Conservation (phyloP, 2,797 vertebrate genomes). For the Moxostoma hubbsi region DNA sequence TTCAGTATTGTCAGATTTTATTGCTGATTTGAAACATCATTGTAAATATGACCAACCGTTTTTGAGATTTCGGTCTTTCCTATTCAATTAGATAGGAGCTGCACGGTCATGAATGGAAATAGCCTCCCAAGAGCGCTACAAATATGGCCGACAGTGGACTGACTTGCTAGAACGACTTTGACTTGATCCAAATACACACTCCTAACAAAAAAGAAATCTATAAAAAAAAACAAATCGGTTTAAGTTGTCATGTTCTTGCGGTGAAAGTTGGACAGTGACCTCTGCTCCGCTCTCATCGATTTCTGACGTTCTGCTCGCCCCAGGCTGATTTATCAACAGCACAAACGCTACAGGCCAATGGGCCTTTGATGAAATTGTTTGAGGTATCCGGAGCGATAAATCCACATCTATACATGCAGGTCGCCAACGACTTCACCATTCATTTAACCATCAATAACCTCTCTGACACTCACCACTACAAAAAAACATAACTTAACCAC, state of each 20-base stretch:
- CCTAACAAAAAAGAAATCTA: not conserved
- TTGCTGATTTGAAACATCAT: too few relatives aligned
- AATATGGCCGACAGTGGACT: too few relatives aligned
- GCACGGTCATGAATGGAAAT: too few relatives aligned
- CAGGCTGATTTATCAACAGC: constrained; percentile 53
- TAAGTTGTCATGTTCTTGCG: constrained; percentile 21
- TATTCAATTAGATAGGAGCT: too few relatives aligned
- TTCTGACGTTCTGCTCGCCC: constrained; percentile 31
- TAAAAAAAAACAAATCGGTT: not conserved
- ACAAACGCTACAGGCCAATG: constrained; percentile 49
- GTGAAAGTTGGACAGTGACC: constrained; percentile 61
- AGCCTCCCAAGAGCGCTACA: too few relatives aligned
- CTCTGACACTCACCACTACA: constrained; percentile 27
- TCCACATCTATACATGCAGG: constrained; percentile 55
- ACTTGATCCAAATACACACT: too few relatives aligned
- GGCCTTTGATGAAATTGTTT: constrained; percentile 65
- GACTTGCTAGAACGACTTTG: too few relatives aligned
- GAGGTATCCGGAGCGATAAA: constrained; percentile 56
- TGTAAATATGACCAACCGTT: too few relatives aligned
- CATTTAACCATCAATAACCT: constrained; percentile 55
- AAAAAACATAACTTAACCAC: constrained; percentile 49
- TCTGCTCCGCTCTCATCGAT: constrained; percentile 58
- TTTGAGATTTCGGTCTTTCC: too few relatives aligned
- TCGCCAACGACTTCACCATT: constrained; percentile 46
- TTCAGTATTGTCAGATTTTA: too few relatives aligned